Percentiles rank a stretch among this genome's conserved stretches.
phyloP scores from a whole-genome alignment of 1,140 invertebrate species.

The Copidosoma floridanum region DNA sequence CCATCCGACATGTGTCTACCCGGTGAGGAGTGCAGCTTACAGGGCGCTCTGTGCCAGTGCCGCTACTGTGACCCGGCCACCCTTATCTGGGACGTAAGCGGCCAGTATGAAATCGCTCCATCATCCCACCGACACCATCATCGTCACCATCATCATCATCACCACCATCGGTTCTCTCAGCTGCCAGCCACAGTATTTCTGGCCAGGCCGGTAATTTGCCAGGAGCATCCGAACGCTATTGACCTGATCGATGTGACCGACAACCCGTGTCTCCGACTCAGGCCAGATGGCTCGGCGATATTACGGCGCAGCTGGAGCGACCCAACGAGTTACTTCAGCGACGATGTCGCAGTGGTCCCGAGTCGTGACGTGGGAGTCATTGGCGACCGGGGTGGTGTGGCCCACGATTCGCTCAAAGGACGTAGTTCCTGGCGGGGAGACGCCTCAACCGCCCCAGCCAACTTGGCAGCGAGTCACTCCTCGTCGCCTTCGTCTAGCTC shows the following conservation, averaged over 20 bases:
- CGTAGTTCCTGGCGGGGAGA: conserved; percentile 43
- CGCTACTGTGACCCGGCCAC: conserved; percentile 75
- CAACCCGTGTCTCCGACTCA: conserved; percentile 12
- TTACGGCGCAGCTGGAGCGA: conserved; percentile 65
- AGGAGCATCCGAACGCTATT: conserved; percentile 30
- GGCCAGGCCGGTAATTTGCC: conserved; percentile 36
- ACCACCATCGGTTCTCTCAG: conserved; percentile 26
- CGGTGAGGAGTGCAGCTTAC: background rate
- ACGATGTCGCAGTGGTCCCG: conserved; percentile 40
- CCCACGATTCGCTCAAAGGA: conserved; percentile 27
- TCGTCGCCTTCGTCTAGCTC: too few species aligned
- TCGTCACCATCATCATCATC: conserved; percentile 19
- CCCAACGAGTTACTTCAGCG: conserved; percentile 54
- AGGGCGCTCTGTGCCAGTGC: conserved; percentile 64
- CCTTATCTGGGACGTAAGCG: conserved; percentile 71
- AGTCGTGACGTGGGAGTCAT: conserved; percentile 58
- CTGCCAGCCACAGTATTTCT: conserved; percentile 37
- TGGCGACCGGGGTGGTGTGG: conserved; percentile 52
- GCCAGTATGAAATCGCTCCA: conserved; percentile 57
- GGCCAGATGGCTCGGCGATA: conserved; percentile 44
- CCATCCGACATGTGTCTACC: background rate
- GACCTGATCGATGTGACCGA: conserved; percentile 27
- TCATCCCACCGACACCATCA: conserved; percentile 42
- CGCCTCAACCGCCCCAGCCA: conserved; percentile 21
- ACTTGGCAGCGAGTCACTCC: conserved; percentile 38